Conservation (phyloP, 2,888 invertebrate genomes). For the Hermaeophaga mercurialis region DNA sequence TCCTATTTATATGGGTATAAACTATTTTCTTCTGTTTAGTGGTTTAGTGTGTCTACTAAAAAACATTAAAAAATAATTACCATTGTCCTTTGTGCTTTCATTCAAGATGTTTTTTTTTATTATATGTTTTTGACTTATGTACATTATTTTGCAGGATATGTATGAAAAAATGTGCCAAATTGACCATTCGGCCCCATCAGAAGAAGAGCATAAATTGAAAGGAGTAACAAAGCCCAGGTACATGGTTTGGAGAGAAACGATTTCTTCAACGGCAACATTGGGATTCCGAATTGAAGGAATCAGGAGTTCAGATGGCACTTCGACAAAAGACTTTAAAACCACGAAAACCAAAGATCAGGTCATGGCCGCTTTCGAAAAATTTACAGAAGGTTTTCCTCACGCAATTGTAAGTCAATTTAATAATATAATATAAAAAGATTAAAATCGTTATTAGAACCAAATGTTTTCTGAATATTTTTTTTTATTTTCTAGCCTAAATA, state of each 20-base stretch:
- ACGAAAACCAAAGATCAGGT: conserved; percentile 86
- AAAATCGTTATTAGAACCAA: too few species aligned
- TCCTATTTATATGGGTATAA: too few species aligned
- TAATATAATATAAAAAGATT: too few species aligned
- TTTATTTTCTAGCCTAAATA: conserved; percentile 72
- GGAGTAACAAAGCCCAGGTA: conserved; percentile 94
- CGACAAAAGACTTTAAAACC: conserved; percentile 94
- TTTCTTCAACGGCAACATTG: conserved; percentile 94
- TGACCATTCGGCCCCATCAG: conserved; percentile 84
- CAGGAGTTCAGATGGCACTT: conserved; percentile 85
- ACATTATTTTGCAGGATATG: conserved; percentile 79
- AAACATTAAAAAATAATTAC: too few species aligned
- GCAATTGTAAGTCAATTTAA: conserved; percentile 70
- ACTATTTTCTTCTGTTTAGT: too few species aligned
- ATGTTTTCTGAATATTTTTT: neutral
- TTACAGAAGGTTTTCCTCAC: conserved; percentile 78
- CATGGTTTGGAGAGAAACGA: conserved; percentile 96
- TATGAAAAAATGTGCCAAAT: conserved; percentile 97
- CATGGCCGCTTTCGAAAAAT: conserved; percentile 78
- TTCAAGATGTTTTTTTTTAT: too few species aligned
- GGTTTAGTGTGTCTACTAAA: too few species aligned
- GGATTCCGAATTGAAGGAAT: conserved; percentile 97
- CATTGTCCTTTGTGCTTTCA: too few species aligned
- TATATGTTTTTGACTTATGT: too few species aligned
- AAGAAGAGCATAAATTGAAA: conserved; percentile 86